Base-by-base conservation (phyloP, 2,797 vertebrate genomes). In the Garrulus glandarius region DNA sequence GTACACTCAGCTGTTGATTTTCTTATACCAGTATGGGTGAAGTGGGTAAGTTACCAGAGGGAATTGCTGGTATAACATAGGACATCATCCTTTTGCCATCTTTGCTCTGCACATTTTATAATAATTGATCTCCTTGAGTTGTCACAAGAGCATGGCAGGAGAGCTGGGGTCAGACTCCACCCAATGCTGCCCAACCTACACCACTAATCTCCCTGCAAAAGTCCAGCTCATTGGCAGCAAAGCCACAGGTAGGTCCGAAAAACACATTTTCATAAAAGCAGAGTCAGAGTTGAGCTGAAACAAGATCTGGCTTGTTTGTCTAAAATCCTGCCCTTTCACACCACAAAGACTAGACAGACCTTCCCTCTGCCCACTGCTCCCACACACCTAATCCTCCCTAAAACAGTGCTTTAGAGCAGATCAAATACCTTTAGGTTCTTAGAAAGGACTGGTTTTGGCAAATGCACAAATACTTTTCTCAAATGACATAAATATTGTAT, bases 401-500 rank as follows among this genome's bases (percentile, higher is more conserved):
- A 74, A 56, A 32, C 14, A 46, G 1, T 21, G 34, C 2, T 91
- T 96, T 67, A 24, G 24, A 50, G 29, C 46, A 63, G 39, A 37
- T 60, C 71, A 60, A 87, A 92, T 68, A 63, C 90, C 57, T 89
- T 69, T 26, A 53, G 41, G 10, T 24, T 57, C 64, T 84, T 79
- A 89, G 76, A 83, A 78, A 78, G 86, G 76, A 41, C 65, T 50
- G 57, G 9, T 8, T 92, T 91, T 92, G 88, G 96, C 85, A 94
- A 92, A 79, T 1, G 13, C 12, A 82, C 80, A 67, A 82, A 77
- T 77, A 6, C 67, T 96, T 95, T 20, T 65, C 84, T 95, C 65
- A 46, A 52, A 72, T 70, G 79, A 86, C 68, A 72, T 89, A 85
- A 96, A 95, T 60, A 85, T 75, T 29, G 36, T 19, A 70, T 36